Evolutionary conservation across 2,888 invertebrate species (phyloP).

Genomic region (Sipha maydis): DNA sequence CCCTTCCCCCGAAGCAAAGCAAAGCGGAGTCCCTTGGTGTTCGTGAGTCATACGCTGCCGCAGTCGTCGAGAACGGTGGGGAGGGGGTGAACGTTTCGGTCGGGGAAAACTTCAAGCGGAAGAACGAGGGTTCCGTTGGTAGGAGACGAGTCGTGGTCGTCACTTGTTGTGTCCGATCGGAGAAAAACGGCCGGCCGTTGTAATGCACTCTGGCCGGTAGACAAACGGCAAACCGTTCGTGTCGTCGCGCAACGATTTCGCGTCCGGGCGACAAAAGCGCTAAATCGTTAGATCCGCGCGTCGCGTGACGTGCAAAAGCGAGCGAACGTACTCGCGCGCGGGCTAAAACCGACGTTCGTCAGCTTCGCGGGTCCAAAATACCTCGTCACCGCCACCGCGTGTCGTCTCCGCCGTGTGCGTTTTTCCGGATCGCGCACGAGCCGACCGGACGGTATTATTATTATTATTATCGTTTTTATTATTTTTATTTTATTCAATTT

Average conservation of each 20-base stretch:
- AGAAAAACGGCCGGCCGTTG: neutral
- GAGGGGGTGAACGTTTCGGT: too few relatives aligned
- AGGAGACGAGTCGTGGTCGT: neutral
- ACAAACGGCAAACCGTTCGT: too few relatives aligned
- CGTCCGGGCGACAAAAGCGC: neutral
- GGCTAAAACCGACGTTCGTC: neutral
- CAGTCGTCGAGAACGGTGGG: too few relatives aligned
- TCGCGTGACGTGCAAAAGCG: too few relatives aligned
- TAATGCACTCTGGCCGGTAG: too few relatives aligned
- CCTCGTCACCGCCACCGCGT: neutral
- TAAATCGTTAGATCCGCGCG: neutral
- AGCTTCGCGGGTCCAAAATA: fast-evolving
- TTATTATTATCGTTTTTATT: too few relatives aligned
- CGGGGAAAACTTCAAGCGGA: too few relatives aligned
- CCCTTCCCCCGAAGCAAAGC: too few relatives aligned
- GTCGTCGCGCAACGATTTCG: neutral
- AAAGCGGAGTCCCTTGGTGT: too few relatives aligned
- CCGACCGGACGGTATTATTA: neutral
- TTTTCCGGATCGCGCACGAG: neutral
- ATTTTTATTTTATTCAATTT: neutral
- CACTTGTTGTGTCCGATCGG: neutral
- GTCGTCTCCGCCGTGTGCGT: neutral
- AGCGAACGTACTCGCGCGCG: neutral
- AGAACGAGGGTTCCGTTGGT: neutral
- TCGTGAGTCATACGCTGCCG: too few relatives aligned